These are phyloP conservation scores for Micromys minutus DNA, from an alignment of 2,113 vertebrate genomes.

Conservation along the genomic window DNA sequence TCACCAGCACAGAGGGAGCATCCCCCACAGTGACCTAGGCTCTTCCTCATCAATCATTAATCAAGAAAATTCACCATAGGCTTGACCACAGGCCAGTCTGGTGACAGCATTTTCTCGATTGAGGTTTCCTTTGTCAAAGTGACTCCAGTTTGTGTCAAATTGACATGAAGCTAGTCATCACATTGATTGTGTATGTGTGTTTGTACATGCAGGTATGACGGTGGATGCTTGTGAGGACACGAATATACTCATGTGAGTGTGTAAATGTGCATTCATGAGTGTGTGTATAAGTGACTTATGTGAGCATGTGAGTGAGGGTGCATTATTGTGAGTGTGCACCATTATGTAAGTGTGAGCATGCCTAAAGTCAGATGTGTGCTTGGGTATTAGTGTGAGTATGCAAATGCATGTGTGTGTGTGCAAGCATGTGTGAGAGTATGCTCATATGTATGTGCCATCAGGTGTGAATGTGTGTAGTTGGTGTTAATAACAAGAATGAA, in stretches of 20 bases:
- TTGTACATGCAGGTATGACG: background rate
- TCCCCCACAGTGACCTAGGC: background rate
- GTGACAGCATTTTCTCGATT: background rate
- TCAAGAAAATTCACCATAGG: background rate
- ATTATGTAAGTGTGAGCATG: background rate
- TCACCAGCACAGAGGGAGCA: background rate
- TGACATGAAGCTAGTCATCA: background rate
- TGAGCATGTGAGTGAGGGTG: background rate
- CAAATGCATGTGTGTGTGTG: background rate
- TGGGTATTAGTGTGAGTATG: too few species aligned
- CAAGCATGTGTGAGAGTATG: background rate
- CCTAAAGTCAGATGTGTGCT: too few species aligned
- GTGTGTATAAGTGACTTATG: background rate
- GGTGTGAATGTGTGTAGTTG: background rate
- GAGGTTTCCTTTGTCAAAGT: background rate
- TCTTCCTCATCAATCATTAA: background rate
- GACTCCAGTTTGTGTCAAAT: background rate
- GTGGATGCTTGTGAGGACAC: background rate
- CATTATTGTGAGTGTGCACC: background rate
- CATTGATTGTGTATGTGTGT: background rate
- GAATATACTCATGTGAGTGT: too few species aligned
- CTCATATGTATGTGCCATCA: background rate
- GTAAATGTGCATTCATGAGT: background rate
- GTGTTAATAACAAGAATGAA: background rate
- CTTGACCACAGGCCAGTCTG: background rate